Conservation (phyloP, 2,113 vertebrate species). For the Fulica atra region DNA sequence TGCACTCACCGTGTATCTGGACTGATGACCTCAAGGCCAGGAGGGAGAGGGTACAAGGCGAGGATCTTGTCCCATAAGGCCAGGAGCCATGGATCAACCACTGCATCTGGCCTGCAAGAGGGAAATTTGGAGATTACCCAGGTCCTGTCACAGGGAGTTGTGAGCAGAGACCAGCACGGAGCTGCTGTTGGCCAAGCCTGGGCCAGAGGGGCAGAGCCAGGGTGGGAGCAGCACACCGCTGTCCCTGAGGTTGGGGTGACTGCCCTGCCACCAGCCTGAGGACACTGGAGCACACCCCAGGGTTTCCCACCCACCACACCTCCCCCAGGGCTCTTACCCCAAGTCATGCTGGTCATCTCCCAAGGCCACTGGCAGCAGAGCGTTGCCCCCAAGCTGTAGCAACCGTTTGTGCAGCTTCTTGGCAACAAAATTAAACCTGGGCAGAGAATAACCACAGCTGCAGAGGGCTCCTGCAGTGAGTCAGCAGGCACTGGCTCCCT, state of each 20-base stretch:
- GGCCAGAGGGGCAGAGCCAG: fast-evolving
- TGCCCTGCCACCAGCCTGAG: background rate
- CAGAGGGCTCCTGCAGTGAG: background rate
- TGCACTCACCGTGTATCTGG: conserved; percentile 81
- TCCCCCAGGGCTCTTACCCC: conserved; percentile 78
- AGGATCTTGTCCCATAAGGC: conserved; percentile 86
- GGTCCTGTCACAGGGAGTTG: background rate
- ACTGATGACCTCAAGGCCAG: conserved; percentile 63
- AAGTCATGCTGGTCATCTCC: conserved; percentile 95
- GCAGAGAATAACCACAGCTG: background rate
- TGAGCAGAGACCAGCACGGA: fast-evolving
- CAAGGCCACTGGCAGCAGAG: conserved; percentile 82
- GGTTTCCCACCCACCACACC: background rate
- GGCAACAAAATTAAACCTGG: conserved; percentile 95
- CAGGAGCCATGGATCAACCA: conserved; percentile 87
- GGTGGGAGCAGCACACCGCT: background rate
- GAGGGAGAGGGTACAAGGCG: conserved; percentile 74
- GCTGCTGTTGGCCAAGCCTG: background rate
- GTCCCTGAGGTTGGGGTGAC: background rate
- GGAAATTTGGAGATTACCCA: background rate
- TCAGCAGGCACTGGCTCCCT: background rate
- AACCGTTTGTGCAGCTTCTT: conserved; percentile 94
- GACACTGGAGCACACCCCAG: background rate
- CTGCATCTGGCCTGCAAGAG: conserved; percentile 84
- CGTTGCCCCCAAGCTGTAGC: conserved; percentile 84